A percentile compares a stretch with the other conserved stretches of the same genome.
phyloP scores from a whole-genome alignment of 2,797 vertebrate genomes.

The Brachymystax lenok region DNA sequence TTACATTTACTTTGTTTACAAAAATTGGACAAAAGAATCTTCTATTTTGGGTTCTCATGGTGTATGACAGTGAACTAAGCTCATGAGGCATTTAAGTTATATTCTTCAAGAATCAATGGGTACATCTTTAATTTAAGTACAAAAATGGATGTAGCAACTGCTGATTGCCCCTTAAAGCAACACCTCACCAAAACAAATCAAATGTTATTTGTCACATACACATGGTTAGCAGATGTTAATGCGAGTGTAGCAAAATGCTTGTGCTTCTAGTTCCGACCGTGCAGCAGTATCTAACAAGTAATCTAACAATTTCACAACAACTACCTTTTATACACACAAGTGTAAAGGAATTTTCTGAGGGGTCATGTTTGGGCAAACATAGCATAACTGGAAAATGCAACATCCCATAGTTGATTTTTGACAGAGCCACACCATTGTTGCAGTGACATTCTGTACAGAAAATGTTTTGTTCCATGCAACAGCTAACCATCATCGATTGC shows the following conservation, averaged over 20 bases:
- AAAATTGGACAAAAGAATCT: neutral
- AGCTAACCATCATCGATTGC: neutral
- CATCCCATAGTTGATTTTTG: neutral
- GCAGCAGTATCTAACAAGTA: no score
- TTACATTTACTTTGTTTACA: no score
- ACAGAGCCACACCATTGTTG: neutral
- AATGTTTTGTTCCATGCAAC: neutral
- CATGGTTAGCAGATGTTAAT: no score
- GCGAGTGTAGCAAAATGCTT: no score
- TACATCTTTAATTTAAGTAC: neutral
- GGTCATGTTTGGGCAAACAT: neutral
- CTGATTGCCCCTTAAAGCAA: neutral
- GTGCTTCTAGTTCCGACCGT: no score
- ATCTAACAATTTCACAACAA: no score
- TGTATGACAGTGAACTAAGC: neutral
- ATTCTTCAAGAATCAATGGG: neutral
- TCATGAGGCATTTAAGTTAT: neutral
- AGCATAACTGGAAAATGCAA: neutral
- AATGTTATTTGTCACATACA: no score
- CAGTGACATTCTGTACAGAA: neutral
- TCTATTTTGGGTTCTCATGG: neutral
- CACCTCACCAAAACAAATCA: neutral
- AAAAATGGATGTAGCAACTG: neutral
- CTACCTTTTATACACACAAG: no score
- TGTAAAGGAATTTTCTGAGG: neutral